These are phyloP conservation scores for Belonocnema kinseyi DNA, from an alignment of 1,140 invertebrate species.

Conservation along the genomic window DNA sequence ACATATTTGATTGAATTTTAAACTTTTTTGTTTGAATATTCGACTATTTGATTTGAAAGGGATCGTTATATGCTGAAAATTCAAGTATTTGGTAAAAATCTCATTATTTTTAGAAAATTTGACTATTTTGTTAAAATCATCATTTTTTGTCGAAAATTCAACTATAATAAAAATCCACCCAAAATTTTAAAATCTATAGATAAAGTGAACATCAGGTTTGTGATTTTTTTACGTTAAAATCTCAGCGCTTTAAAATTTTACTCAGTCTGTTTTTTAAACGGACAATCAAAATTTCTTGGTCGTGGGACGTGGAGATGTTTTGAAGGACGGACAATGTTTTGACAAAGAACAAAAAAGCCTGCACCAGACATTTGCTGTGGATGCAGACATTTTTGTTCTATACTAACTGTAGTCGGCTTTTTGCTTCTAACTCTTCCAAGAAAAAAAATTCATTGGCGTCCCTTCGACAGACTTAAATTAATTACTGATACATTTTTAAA, in stretches of 20 bases:
- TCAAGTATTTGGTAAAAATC: no score
- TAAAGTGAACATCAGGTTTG: no score
- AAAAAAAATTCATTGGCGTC: constrained; percentile 6
- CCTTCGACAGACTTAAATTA: neutral
- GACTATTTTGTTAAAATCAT: no score
- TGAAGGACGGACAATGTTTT: constrained; percentile 14
- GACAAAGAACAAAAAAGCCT: constrained; percentile 3
- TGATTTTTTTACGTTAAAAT: neutral
- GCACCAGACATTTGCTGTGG: constrained; percentile 11
- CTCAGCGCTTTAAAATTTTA: neutral
- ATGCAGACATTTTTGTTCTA: constrained; percentile 20
- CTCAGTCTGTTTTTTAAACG: neutral
- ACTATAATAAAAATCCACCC: no score
- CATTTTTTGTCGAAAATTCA: no score
- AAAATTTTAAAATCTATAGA: no score
- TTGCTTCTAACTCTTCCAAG: constrained; percentile 17
- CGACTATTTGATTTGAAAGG: no score
- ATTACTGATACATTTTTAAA: neutral
- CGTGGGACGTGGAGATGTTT: constrained; percentile 20
- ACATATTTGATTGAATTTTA: no score
- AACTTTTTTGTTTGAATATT: no score
- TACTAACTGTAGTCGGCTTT: constrained; percentile 10
- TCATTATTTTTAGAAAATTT: no score
- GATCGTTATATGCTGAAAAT: no score
- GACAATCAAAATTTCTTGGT: neutral